Evolutionary conservation across 2,888 invertebrate species (phyloP).

Genomic region (Plagodis pulveraria): DNA sequence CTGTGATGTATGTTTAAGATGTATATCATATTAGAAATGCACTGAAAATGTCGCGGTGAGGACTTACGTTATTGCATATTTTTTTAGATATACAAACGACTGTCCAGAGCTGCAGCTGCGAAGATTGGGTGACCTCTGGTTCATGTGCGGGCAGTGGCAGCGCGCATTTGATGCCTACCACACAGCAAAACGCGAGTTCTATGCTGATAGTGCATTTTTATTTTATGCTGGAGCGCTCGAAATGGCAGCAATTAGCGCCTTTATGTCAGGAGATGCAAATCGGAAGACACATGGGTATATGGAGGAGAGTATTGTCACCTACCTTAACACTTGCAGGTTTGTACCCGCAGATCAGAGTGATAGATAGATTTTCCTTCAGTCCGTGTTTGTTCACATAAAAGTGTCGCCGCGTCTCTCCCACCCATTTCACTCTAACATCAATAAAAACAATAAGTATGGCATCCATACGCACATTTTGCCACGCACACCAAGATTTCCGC

Average conservation of each 20-base stretch:
- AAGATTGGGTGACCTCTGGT: slow-evolving; percentile 97
- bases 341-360: too few species aligned
- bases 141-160: slow-evolving; percentile 97
- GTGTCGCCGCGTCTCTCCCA: too few species aligned
- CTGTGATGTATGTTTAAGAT: slow-evolving; percentile 90
- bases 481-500: too few species aligned
- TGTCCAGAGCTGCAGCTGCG: slow-evolving; percentile 97
- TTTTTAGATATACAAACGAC: slow-evolving; percentile 90
- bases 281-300: slow-evolving; percentile 94
- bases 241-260: slow-evolving; percentile 97
- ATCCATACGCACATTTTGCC: too few species aligned
- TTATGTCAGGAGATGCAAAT: slow-evolving; percentile 92
- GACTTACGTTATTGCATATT: too few species aligned
- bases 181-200: slow-evolving; percentile 98
- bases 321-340: slow-evolving; percentile 95
- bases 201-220: slow-evolving; percentile 98
- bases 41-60: too few species aligned
- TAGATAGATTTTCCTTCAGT: too few species aligned
- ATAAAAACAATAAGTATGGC: too few species aligned
- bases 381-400: too few species aligned
- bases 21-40: too few species aligned
- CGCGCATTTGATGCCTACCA: slow-evolving; percentile 97
- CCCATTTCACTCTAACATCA: too few species aligned
- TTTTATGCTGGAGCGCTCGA: slow-evolving; percentile 98
- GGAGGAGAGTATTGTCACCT: slow-evolving; percentile 97